These are phyloP conservation scores for Myiagra hebetior DNA, from an alignment of 2,113 vertebrate genomes.

Conservation along the genomic window DNA sequence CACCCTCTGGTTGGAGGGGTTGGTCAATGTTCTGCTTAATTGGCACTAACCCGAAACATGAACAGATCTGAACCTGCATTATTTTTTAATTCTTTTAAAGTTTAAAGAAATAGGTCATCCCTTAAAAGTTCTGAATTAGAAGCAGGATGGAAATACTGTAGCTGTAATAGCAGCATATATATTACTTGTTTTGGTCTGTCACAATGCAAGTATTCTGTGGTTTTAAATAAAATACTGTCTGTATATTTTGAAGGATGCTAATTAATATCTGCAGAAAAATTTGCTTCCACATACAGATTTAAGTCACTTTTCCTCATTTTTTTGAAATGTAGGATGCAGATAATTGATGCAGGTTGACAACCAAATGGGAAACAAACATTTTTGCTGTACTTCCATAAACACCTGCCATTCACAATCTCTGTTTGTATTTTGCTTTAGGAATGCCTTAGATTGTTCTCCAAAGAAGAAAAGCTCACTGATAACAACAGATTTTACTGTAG, in stretches of 20 bases:
- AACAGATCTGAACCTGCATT: neutral
- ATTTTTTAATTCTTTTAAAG: neutral
- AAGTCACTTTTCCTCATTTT: neutral
- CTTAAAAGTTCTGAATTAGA: neutral
- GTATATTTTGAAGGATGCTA: neutral
- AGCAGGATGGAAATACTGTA: neutral
- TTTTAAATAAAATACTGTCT: neutral
- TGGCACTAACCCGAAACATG: neutral
- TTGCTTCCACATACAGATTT: neutral
- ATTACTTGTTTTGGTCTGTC: neutral
- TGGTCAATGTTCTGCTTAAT: neutral
- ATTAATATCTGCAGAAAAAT: neutral
- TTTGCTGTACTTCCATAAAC: neutral
- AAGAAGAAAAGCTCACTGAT: conserved; percentile 95
- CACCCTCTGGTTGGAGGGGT: neutral
- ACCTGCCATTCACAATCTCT: neutral
- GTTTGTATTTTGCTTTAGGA: conserved; percentile 74
- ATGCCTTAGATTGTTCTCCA: conserved; percentile 95
- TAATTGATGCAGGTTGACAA: neutral
- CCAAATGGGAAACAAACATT: neutral
- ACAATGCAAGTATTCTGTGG: neutral
- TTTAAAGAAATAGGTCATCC: neutral
- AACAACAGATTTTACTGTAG: conserved; percentile 96
- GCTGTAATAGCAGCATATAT: neutral
- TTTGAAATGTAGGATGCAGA: neutral